phyloP scores from a whole-genome alignment of 2,888 invertebrate species.

The Zygothrica quintamaculata region DNA sequence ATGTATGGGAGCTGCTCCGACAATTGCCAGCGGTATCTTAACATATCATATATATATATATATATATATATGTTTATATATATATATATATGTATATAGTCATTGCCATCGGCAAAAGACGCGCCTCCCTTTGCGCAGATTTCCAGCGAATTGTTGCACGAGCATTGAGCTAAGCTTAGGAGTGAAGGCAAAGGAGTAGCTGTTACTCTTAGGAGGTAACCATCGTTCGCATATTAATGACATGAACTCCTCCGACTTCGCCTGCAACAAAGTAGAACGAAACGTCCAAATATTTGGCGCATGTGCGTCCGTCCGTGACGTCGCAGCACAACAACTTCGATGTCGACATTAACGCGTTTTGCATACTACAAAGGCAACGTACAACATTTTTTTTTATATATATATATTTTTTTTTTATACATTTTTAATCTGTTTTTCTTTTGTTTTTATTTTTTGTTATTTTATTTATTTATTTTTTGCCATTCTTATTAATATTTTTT shows the following conservation, averaged over 20 bases:
- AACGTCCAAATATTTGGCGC: constrained; percentile 77
- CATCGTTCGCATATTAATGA: constrained; percentile 45
- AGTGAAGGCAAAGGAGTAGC: no score
- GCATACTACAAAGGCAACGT: constrained; percentile 26
- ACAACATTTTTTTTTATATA: constrained; percentile 1
- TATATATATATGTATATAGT: background rate
- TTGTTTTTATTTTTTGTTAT: constrained; percentile 2
- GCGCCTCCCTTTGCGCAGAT: constrained; percentile 43
- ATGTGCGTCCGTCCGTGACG: constrained; percentile 49
- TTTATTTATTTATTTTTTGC: constrained; percentile 19
- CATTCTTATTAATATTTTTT: constrained; percentile 48
- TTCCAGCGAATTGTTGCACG: constrained; percentile 68
- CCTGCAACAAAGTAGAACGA: constrained; percentile 72
- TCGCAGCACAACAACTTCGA: constrained; percentile 18
- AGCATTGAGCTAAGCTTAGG: constrained; percentile 13
- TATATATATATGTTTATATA: no score
- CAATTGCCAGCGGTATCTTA: constrained; percentile 42
- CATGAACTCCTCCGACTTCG: constrained; percentile 24
- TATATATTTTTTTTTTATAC: constrained; percentile 40
- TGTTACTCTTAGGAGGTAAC: constrained; percentile 13
- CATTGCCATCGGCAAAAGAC: constrained; percentile 32
- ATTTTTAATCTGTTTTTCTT: constrained; percentile 13
- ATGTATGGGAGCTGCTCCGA: constrained; percentile 61
- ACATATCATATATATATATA: no score
- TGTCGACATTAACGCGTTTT: constrained; percentile 45